Conservation (phyloP, 2,888 invertebrate species). For the Philonicus albiceps region DNA sequence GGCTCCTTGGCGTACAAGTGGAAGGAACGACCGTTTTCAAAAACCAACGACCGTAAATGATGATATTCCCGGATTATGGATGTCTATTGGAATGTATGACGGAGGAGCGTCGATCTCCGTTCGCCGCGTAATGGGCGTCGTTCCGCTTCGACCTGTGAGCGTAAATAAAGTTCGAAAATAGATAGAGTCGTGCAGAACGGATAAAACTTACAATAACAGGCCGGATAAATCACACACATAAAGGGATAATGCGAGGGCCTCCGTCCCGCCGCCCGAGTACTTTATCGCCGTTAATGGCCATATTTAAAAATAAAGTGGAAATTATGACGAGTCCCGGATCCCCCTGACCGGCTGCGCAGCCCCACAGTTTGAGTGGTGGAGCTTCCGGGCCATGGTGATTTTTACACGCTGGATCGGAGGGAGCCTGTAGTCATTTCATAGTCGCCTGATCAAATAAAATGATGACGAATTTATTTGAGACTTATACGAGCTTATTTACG, state of each 20-base stretch:
- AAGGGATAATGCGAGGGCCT: conserved; percentile 19
- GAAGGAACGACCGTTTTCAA: conserved; percentile 37
- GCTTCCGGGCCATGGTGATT: conserved; percentile 21
- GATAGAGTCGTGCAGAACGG: conserved; percentile 33
- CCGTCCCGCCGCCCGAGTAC: not conserved
- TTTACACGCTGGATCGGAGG: conserved; percentile 8
- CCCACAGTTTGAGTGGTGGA: not conserved
- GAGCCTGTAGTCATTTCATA: conserved; percentile 27
- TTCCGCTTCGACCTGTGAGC: not conserved
- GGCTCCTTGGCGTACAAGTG: not conserved
- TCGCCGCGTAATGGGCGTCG: conserved; percentile 29
- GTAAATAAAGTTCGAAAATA: conserved; percentile 41
- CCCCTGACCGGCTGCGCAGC: not conserved
- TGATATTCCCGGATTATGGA: conserved; percentile 42
- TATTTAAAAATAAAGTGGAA: conserved; percentile 46
- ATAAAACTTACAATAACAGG: conserved; percentile 36
- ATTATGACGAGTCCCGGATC: conserved; percentile 39
- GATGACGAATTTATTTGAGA: conserved; percentile 45
- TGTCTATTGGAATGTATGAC: conserved; percentile 39
- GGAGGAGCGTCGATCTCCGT: conserved; percentile 18
- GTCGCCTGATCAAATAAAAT: conserved; percentile 45
- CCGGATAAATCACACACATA: conserved; percentile 38
- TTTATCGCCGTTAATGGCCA: conserved; percentile 41
- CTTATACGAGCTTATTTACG: conserved; percentile 42
- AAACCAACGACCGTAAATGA: conserved; percentile 45